Base-by-base conservation (phyloP, 2,797 vertebrate species). In the Distichodus sexfasciatus region DNA sequence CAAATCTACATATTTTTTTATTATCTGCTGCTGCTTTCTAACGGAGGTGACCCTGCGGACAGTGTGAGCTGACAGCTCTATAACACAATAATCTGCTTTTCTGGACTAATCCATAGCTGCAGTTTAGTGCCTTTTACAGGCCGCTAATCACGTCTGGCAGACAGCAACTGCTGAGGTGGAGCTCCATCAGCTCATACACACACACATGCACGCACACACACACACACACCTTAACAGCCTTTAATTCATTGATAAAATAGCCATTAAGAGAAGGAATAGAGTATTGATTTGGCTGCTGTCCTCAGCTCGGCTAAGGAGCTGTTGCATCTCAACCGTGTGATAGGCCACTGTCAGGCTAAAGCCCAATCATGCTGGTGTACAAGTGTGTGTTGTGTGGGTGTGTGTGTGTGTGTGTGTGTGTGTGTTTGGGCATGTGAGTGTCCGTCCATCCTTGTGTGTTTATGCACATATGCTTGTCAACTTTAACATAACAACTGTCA, bases 241-340 rank as follows among this genome's bases (percentile, higher is more conserved):
- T 71, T 79, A 77, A 81, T 81, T 74, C 76, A 77, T 79, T 72
- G 60, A 79, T 78, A 77, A 82, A 80, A 82, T 73, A 70, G 75
- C 76, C 72, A 80, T 80, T 82, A 78, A 67, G 19, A 54, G 71
- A 72, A 53, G 71, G 58, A 84, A 77, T 81, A 72, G 76, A 76
- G 69, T 79, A 82, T 81, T 70, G 83, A 84, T 86, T 82, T 84
- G 44, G 63, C 51, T 40, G 71, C 59, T 71, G 71, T 76, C 73
- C 59, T 63, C 51, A 17, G 59, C 48, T 72, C 65, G 64, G 43
- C 40, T 75, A 59, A 74, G 66, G 41, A 83, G 74, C 60, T 57
- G 47, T 78, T 72, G 65, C 28, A 76, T 54, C 71, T 78, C 44
- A 68, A 46, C 36, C 35, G 46, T 47, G 47, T 74, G 69, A 76